Evolutionary conservation across 2,797 vertebrate species (phyloP), one percentile per base, ranked within the genome.

Genomic region (Steatocranus sp.): DNA sequence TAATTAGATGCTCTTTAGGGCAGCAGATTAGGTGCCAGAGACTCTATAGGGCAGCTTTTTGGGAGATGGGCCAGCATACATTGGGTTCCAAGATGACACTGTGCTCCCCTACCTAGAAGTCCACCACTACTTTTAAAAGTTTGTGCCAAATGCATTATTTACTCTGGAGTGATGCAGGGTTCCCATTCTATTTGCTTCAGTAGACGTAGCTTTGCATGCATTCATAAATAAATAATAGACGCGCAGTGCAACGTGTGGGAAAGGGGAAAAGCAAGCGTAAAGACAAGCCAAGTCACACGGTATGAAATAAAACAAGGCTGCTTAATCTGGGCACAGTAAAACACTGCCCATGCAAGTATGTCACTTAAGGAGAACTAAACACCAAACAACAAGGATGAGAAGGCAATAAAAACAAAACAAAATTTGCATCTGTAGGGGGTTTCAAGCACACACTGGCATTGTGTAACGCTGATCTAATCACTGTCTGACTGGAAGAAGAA

Each of bases 181-280:
- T 89, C 91, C 85, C 89, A 51, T 92, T 94, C 92, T 92, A 94
- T 95, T 95, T 95, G 93, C 95, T 92, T 90, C 91, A 83, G 92
- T 92, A 93, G 93, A 94, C 94, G 93, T 91, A 93, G 91, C 92
- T 94, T 93, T 92, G 94, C 95, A 95, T 95, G 92, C 92, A 88
- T 87, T 94, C 94, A 95, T 96, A 87, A 95, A 95, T 96, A 87
- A 95, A 96, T 96, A 96, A 96, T 96, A 94, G 93, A 96, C 76
- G 76, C 20, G 58, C 82, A 82, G 90, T 88, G 84, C 85, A 89
- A 87, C 68, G 87, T 89, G 88, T 89, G 86, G 88, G 88, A 94
- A 94, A 68, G 11, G 50, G 76, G 27, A 88, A 86, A 85, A 86
- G 81, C 82, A 30, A 78, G 86, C 81, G 85, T 85, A 83, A 90